phyloP scores from a whole-genome alignment of 2,113 vertebrate species.

The Tychaedon coryphoeus region DNA sequence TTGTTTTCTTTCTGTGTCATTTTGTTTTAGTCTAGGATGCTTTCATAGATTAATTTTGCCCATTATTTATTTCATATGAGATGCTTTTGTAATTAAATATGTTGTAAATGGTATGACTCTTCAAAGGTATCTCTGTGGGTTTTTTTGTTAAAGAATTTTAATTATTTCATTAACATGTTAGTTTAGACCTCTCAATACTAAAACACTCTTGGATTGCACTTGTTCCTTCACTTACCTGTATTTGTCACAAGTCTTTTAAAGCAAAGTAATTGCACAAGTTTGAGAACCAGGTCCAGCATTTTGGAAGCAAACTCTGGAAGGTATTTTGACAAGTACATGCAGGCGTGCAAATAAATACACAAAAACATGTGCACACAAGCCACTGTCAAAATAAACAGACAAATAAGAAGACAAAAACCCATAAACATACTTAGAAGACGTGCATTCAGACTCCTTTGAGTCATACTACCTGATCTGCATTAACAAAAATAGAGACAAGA shows the following conservation, averaged over 20 bases:
- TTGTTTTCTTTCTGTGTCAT: neutral
- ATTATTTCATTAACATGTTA: neutral
- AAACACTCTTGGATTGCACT: neutral
- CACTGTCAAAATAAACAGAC: slow-evolving; percentile 1
- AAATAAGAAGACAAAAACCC: neutral
- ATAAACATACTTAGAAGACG: slow-evolving; percentile 5
- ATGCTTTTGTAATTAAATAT: neutral
- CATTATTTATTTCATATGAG: neutral
- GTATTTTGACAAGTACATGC: slow-evolving; percentile 28
- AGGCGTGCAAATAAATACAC: slow-evolving; percentile 51
- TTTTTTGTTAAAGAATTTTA: neutral
- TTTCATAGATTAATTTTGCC: neutral
- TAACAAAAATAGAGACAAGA: slow-evolving; percentile 43
- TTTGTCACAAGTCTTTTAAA: neutral
- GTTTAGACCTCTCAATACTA: neutral
- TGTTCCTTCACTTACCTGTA: neutral
- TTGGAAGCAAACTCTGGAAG: slow-evolving; percentile 22
- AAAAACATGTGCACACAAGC: neutral
- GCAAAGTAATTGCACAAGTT: neutral
- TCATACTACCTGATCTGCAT: slow-evolving; percentile 29
- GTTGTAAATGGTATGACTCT: neutral
- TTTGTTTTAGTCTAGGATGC: neutral
- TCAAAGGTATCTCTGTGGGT: neutral
- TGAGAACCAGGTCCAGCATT: neutral
- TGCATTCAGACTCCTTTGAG: slow-evolving; percentile 39